These are phyloP conservation scores for Sciaenops ocellatus DNA, from an alignment of 2,797 vertebrate species.

Conservation along the genomic window DNA sequence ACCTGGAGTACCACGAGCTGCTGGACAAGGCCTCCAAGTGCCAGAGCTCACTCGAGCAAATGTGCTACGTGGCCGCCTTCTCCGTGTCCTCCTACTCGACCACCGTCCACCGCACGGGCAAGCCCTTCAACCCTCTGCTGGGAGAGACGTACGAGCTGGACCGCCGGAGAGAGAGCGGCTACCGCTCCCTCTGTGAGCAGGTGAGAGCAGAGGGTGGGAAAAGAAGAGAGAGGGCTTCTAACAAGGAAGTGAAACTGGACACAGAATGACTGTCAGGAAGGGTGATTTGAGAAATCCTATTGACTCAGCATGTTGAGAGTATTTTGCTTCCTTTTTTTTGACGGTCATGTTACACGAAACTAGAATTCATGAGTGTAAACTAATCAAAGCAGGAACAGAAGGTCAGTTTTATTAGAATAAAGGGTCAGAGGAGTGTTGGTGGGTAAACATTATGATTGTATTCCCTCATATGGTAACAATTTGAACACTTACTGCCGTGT, in stretches of 20 bases:
- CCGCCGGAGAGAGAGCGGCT: conserved; percentile 92
- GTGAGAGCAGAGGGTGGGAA: conserved; percentile 59
- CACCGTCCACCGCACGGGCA: conserved; percentile 95
- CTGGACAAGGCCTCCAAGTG: conserved; percentile 92
- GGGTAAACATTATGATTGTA: background rate
- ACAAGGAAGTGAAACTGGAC: conserved; percentile 17
- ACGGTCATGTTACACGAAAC: background rate
- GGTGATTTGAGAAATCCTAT: background rate
- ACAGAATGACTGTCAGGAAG: conserved; percentile 8
- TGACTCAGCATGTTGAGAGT: conserved; percentile 17
- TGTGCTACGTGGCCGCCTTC: conserved; percentile 96
- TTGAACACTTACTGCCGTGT: no score
- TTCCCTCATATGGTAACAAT: no score
- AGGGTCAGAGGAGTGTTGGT: background rate
- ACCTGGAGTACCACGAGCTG: conserved; percentile 95
- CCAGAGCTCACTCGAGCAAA: conserved; percentile 94
- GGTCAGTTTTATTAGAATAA: background rate
- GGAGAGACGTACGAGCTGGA: conserved; percentile 97
- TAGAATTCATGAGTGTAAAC: background rate
- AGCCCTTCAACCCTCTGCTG: conserved; percentile 97
- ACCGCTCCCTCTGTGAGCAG: conserved; percentile 97
- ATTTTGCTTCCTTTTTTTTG: conserved; percentile 1
- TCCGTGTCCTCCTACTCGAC: conserved; percentile 97
- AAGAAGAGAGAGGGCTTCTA: background rate
- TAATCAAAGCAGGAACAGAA: background rate